Conservation (phyloP, 2,113 vertebrate species). For the Galeopterus variegatus region DNA sequence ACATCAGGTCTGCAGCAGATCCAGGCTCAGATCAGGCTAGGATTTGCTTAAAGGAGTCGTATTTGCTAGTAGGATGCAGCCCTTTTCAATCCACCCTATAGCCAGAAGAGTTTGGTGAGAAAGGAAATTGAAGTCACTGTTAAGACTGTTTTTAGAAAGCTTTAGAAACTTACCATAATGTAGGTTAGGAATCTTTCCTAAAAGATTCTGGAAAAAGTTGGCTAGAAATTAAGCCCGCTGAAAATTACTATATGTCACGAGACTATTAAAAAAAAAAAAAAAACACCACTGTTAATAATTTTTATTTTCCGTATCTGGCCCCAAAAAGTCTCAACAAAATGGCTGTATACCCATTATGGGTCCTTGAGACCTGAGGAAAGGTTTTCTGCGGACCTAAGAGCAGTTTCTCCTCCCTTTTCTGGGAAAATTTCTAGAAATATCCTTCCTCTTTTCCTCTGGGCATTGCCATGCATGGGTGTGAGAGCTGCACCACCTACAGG, state of each 20-base stretch:
- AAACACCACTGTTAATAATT: background rate
- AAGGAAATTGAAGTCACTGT: constrained; percentile 1
- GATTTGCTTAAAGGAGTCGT: background rate
- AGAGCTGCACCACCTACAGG: background rate
- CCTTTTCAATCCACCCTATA: background rate
- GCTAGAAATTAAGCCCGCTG: background rate
- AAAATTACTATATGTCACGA: background rate
- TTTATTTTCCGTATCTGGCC: background rate
- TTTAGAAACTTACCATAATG: background rate
- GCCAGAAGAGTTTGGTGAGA: background rate
- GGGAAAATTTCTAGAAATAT: background rate
- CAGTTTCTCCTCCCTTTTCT: background rate
- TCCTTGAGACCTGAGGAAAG: background rate
- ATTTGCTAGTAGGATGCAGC: background rate
- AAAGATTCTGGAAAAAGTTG: background rate
- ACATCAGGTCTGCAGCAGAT: background rate
- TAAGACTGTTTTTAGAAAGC: background rate
- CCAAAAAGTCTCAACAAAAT: background rate
- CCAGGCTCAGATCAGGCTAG: background rate
- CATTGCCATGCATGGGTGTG: background rate
- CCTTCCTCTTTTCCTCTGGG: background rate
- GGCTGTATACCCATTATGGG: background rate
- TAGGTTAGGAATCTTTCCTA: background rate
- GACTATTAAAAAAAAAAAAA: background rate
- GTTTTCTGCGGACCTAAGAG: background rate